Conservation (phyloP, 1,140 invertebrate genomes). For the Drosophila ananassae region DNA sequence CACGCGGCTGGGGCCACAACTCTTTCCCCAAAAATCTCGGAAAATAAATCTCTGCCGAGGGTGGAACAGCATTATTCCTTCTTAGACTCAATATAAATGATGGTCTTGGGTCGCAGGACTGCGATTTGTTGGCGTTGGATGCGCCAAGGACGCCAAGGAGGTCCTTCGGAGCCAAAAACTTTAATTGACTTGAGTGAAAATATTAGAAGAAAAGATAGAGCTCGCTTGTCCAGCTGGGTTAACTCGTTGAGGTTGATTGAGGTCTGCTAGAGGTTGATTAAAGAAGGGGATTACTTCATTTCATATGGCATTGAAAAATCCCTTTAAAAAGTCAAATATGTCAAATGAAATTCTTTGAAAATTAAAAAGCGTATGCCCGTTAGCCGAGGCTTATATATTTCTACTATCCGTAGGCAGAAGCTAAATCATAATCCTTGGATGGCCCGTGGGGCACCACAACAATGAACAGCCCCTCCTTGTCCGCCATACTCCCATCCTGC, state of each 20-base stretch:
- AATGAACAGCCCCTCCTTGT: not conserved
- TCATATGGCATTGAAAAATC: not conserved
- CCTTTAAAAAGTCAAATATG: not conserved
- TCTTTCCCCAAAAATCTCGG: slow-evolving; percentile 73
- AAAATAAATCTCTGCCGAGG: slow-evolving; percentile 73
- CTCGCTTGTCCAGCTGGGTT: slow-evolving; percentile 29
- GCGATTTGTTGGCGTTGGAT: slow-evolving; percentile 54
- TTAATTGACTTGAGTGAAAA: slow-evolving; percentile 45
- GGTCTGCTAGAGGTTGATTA: not conserved
- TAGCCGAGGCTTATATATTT: not conserved
- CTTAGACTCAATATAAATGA: slow-evolving; percentile 61
- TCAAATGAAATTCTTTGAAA: not conserved
- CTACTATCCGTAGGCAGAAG: slow-evolving; percentile 10
- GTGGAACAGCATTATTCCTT: slow-evolving; percentile 59
- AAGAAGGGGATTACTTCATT: not conserved
- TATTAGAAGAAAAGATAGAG: slow-evolving; percentile 23
- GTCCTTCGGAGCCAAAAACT: not conserved
- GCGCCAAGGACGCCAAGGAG: not conserved
- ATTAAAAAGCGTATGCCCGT: not conserved
- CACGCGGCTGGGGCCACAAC: slow-evolving; percentile 66
- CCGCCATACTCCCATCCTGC: not conserved
- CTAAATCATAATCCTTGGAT: slow-evolving; percentile 27
- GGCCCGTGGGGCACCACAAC: slow-evolving; percentile 12
- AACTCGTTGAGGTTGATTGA: not conserved
- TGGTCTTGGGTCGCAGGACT: slow-evolving; percentile 57